phyloP scores from a whole-genome alignment of 2,888 invertebrate species.

The Actias luna region DNA sequence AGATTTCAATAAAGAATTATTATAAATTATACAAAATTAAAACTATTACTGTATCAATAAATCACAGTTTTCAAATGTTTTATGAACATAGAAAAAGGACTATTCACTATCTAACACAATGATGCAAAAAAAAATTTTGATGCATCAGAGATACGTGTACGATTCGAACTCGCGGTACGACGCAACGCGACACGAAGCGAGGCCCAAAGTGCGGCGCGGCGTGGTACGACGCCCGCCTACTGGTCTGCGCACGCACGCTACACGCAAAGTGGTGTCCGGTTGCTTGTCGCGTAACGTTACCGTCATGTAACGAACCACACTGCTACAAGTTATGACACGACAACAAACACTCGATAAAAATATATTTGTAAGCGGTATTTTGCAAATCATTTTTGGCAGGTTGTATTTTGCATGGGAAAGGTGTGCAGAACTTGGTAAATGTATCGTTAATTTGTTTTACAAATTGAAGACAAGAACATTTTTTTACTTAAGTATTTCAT shows the following conservation, averaged over 20 bases:
- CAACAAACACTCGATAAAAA: constrained; percentile 52
- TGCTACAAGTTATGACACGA: constrained; percentile 72
- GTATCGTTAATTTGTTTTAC: neutral
- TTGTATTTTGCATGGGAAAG: neutral
- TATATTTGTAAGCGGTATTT: constrained; percentile 9
- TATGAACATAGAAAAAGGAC: neutral
- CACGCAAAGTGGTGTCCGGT: constrained; percentile 68
- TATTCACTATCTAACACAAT: neutral
- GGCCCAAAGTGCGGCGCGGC: neutral
- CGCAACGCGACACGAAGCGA: neutral
- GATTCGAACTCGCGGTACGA: neutral
- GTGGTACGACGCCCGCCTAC: neutral
- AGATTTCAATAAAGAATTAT: neutral
- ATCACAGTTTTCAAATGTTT: neutral
- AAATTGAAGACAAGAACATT: neutral
- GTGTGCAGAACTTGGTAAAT: neutral
- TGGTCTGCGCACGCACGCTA: constrained; percentile 38
- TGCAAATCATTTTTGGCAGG: constrained; percentile 7
- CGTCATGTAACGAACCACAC: constrained; percentile 58
- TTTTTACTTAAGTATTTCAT: neutral
- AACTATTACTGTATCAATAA: neutral
- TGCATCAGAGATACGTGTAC: neutral
- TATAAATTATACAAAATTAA: neutral
- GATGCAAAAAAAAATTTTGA: neutral
- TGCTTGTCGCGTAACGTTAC: constrained; percentile 63